These are phyloP conservation scores for Falco novaeseelandiae DNA, from an alignment of 2,797 vertebrate genomes.

Conservation along the genomic window DNA sequence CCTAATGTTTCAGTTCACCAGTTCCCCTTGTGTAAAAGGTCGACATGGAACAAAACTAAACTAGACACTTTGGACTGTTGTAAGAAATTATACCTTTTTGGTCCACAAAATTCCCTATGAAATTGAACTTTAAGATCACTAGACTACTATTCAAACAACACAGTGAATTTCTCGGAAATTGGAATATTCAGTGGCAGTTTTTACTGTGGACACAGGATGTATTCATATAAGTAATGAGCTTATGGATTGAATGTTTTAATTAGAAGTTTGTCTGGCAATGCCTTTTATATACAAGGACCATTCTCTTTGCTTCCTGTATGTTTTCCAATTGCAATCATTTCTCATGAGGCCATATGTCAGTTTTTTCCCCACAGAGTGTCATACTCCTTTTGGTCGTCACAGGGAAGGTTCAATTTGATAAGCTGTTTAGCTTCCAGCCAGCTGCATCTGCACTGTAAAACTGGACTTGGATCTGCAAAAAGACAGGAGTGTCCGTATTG, in stretches of 20 bases:
- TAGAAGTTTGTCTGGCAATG: background rate
- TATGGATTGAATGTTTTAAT: background rate
- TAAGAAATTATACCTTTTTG: background rate
- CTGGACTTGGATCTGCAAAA: background rate
- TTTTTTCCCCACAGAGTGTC: background rate
- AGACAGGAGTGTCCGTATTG: background rate
- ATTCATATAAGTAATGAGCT: background rate
- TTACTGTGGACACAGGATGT: background rate
- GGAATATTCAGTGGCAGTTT: background rate
- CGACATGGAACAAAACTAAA: background rate
- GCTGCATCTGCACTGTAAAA: background rate
- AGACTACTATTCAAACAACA: background rate
- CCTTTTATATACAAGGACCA: background rate
- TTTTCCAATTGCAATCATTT: background rate
- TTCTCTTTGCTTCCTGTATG: background rate
- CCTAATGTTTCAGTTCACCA: background rate
- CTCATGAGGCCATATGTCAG: background rate
- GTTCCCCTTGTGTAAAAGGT: background rate
- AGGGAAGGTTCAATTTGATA: background rate
- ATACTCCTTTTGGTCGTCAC: background rate
- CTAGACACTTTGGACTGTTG: background rate
- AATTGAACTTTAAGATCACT: background rate
- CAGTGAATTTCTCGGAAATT: background rate
- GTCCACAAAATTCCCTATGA: background rate
- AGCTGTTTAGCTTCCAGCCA: background rate